These are phyloP conservation scores for Ancistrus triradiatus DNA, from an alignment of 2,113 vertebrate genomes.

Conservation along the genomic window DNA sequence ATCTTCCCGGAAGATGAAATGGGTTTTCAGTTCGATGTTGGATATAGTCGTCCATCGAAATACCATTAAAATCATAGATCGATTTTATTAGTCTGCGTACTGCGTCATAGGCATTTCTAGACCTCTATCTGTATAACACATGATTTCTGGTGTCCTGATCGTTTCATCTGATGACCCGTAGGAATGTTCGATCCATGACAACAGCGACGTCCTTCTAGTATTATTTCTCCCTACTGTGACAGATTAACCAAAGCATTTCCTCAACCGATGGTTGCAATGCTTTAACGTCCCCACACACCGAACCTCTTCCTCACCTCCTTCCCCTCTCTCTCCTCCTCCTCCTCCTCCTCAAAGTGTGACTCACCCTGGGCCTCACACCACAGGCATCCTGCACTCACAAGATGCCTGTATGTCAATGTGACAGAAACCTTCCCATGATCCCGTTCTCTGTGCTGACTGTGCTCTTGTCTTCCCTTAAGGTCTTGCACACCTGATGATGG, in stretches of 20 bases:
- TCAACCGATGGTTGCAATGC: conserved; percentile 72
- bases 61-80: no score
- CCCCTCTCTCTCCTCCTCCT: conserved; percentile 25
- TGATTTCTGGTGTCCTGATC: no score
- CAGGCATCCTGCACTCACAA: conserved; percentile 75
- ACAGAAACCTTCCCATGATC: conserved; percentile 81
- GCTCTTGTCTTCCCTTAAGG: conserved; percentile 99
- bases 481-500: conserved; percentile 99
- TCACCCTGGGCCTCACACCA: conserved; percentile 51
- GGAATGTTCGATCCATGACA: no score
- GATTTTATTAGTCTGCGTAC: no score
- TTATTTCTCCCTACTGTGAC: conserved; percentile 41
- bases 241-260: conserved; percentile 80
- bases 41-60: no score
- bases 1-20: no score
- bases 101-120: no score
- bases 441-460: conserved; percentile 98
- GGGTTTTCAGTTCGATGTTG: no score
- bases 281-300: conserved; percentile 52
- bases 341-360: conserved; percentile 24
- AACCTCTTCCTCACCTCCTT: conserved; percentile 33
- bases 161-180: no score
- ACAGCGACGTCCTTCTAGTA: conserved; percentile 13
- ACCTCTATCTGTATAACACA: no score
- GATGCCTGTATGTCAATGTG: conserved; percentile 80